Evolutionary conservation across 2,888 invertebrate species (phyloP), one percentile per base, ranked within the genome.

Genomic region (Rhodophaea formosa): DNA sequence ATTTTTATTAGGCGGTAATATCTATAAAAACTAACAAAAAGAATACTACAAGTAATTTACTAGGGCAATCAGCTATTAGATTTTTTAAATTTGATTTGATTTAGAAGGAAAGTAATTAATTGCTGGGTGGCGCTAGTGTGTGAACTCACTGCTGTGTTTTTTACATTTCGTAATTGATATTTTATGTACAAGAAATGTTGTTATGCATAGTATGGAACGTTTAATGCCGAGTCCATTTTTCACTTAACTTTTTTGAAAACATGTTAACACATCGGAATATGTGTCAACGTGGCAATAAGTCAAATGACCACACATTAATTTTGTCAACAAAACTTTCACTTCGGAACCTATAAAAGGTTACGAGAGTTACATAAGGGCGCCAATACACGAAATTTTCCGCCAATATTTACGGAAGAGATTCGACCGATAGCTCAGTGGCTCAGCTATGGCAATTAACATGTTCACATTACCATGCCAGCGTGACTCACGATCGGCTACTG

Each of bases 401-500:
- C 54, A 65, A 65, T 63, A 65, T 62, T 63, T 60, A 62, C 62
- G 65, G 62, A 63, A 63, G 62, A 58, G 56, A 62, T 60, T 29
- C 45, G 17, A 43, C 35, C 46, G 62, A 65, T 62, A 60, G 51
- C 59, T 60, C 57, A 67, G 61, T 62, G 59, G 51, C 59, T 60
- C 57, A 67, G 61, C 68, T 74, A 69, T 68, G 70, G 72, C 80
- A 82, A 84, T 84, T 83, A 82, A 78, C 82, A 79, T 80, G 81
- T 79, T 72, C 76, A 75, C 72, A 74, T 74, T 71, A 64, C 60
- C 65, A 60, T 66, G 65, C 62, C 69, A 64, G 66, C 81, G 80
- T 83, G 84, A 84, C 69, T 84, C 84, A 83, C 84, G 83, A 77
- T 64, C 64, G 65, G 75, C 82, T 80, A 39, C 39, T n/a, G 39